Conservation (phyloP, 2,888 invertebrate species). For the Marronus borbonicus region DNA sequence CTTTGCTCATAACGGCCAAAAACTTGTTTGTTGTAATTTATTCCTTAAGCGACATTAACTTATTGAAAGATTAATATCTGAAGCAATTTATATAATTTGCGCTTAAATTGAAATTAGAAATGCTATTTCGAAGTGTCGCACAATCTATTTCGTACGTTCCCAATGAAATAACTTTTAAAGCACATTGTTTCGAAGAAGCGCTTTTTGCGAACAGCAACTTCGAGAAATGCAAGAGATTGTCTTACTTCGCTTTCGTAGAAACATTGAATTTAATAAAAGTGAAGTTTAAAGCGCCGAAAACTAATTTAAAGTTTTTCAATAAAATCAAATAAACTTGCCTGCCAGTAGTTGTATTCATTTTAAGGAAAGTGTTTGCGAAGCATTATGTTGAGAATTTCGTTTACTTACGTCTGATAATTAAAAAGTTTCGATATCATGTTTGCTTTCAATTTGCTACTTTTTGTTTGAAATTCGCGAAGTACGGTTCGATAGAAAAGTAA, state of each 20-base stretch:
- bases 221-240: constrained; percentile 24
- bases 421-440: constrained; percentile 33
- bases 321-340: constrained; percentile 42
- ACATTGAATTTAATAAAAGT: constrained; percentile 37
- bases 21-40: constrained; percentile 23
- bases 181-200: neutral
- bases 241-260: constrained; percentile 1
- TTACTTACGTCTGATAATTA: constrained; percentile 26
- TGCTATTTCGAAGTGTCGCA: neutral
- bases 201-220: constrained; percentile 12
- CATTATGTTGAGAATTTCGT: constrained; percentile 27
- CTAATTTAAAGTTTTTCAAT: constrained; percentile 47
- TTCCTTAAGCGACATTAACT: constrained; percentile 1
- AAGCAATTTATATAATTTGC: constrained; percentile 11
- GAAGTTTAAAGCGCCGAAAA: constrained; percentile 41
- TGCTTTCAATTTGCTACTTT: constrained; percentile 3
- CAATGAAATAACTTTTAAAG: constrained; percentile 21
- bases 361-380: constrained; percentile 24
- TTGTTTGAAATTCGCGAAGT: constrained; percentile 1
- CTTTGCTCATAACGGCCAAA: neutral
- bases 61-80: constrained; percentile 19
- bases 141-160: neutral
- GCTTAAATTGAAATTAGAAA: neutral
- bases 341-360: constrained; percentile 36
- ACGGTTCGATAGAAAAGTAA: neutral